These are phyloP conservation scores for Drosophila seguyi DNA, from an alignment of 1,140 invertebrate species.

Conservation along the genomic window DNA sequence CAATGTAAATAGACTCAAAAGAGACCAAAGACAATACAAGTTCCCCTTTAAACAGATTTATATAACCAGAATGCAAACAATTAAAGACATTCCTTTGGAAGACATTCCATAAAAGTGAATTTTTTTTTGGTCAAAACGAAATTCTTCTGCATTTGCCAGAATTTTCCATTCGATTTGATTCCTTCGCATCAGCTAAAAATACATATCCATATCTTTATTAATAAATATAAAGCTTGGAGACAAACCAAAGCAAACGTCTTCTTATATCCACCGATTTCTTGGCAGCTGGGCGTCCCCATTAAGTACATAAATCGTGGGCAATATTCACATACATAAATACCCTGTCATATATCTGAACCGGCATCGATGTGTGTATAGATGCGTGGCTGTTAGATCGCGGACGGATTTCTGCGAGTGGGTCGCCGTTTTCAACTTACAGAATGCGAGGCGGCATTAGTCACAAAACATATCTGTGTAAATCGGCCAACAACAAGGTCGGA, in stretches of 20 bases:
- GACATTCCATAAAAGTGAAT: constrained; percentile 9
- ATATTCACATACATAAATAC: constrained; percentile 32
- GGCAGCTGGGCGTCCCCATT: constrained; percentile 64
- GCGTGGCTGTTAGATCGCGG: not conserved
- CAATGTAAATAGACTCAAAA: constrained; percentile 1
- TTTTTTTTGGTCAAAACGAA: not conserved
- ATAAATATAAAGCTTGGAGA: constrained; percentile 56
- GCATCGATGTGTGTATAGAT: constrained; percentile 12
- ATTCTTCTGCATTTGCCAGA: constrained; percentile 32
- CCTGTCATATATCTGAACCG: constrained; percentile 7
- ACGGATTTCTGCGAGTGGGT: constrained; percentile 9
- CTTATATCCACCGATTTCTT: constrained; percentile 45
- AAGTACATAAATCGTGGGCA: constrained; percentile 57
- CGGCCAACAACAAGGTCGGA: constrained; percentile 60
- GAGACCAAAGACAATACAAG: not conserved
- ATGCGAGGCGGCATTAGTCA: constrained; percentile 30
- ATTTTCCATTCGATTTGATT: constrained; percentile 47
- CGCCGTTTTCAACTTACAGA: constrained; percentile 22
- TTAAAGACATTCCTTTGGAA: constrained; percentile 3
- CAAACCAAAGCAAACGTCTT: constrained; percentile 58
- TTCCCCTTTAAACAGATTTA: not conserved
- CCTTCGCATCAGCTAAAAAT: constrained; percentile 65
- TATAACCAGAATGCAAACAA: not conserved
- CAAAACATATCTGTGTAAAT: constrained; percentile 17
- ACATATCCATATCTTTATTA: constrained; percentile 71